These are phyloP conservation scores for Tenthredo mesomela DNA, from an alignment of 2,888 invertebrate species.

Conservation along the genomic window DNA sequence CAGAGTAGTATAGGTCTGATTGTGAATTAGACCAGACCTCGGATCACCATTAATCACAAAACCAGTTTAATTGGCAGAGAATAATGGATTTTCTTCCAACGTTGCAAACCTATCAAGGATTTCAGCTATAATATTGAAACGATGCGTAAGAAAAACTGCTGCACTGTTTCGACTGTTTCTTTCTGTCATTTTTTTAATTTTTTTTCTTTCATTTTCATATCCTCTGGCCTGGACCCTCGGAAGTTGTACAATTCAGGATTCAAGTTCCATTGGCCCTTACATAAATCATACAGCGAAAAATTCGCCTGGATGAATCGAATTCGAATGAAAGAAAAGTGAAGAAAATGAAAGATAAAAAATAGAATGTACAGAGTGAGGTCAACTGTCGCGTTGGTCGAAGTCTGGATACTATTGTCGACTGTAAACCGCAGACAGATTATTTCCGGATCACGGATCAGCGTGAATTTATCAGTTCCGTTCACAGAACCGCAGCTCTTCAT, in stretches of 20 bases:
- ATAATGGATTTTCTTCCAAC: constrained; percentile 23
- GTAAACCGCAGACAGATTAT: constrained; percentile 17
- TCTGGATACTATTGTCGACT: background rate
- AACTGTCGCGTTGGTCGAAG: background rate
- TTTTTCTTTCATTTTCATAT: background rate
- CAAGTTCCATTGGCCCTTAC: background rate
- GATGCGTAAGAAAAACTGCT: background rate
- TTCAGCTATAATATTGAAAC: background rate
- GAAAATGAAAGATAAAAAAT: background rate
- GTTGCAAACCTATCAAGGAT: background rate
- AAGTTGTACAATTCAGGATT: background rate
- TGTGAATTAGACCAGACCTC: background rate
- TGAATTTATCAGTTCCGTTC: constrained; percentile 19
- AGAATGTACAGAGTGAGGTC: background rate
- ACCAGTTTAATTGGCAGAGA: constrained; percentile 39
- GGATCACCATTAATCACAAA: constrained; percentile 28
- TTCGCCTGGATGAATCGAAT: background rate
- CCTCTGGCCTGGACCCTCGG: background rate
- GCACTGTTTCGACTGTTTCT: background rate
- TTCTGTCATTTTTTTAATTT: background rate
- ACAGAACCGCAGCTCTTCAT: background rate
- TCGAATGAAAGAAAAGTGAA: background rate
- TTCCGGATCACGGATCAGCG: constrained; percentile 7
- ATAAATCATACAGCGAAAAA: background rate
- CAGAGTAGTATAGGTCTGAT: background rate